These are phyloP conservation scores for Rhagonycha lutea DNA, from an alignment of 2,888 invertebrate species.

Conservation along the genomic window DNA sequence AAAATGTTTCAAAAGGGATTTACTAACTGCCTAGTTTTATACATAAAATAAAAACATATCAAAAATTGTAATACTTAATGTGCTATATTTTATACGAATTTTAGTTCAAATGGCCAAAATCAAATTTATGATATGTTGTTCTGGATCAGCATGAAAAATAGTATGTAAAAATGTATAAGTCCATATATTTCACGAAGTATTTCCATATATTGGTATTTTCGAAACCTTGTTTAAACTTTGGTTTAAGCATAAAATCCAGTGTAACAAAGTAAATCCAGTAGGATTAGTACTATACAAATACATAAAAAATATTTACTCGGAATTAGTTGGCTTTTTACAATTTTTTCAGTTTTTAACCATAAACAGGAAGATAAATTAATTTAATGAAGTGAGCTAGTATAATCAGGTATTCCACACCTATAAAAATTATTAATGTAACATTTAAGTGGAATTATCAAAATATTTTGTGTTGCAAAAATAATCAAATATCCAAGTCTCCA, in stretches of 20 bases:
- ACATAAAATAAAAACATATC: not conserved
- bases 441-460: too few relatives aligned
- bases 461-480: not conserved
- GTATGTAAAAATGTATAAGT: not conserved
- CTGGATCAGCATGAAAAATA: not conserved
- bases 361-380: not conserved
- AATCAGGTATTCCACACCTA: not conserved
- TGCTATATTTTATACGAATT: not conserved
- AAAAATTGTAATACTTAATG: not conserved
- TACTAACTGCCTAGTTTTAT: not conserved
- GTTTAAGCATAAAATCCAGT: not conserved
- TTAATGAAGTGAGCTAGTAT: not conserved
- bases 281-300: not conserved
- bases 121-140: not conserved
- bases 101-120: not conserved
- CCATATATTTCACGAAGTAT: not conserved
- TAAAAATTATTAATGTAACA: too few relatives aligned
- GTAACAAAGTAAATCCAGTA: not conserved
- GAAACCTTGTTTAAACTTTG: not conserved
- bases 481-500: not conserved
- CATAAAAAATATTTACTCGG: not conserved
- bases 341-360: not conserved
- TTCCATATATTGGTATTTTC: not conserved
- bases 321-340: not conserved
- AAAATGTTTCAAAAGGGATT: not conserved